Percentiles rank a stretch among this genome's conserved stretches.
Evolutionary conservation across 2,113 vertebrate genomes (phyloP).

Genomic region (Epinephelus cyanopodus): DNA sequence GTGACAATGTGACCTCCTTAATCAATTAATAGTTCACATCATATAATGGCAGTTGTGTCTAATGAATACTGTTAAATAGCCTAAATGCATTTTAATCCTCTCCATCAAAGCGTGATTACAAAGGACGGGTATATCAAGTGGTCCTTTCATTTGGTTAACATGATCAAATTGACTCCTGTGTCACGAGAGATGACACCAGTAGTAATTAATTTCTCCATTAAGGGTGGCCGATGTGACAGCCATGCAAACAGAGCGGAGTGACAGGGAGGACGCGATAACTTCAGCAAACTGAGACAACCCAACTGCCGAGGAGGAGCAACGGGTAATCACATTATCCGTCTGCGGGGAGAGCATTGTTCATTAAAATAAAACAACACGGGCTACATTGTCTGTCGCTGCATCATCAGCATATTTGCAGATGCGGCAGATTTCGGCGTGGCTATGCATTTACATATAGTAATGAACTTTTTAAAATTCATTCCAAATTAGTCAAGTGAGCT

Average conservation of each 20-base stretch:
- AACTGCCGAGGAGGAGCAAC: slow-evolving; percentile 73
- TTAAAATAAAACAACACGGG: slow-evolving; percentile 79
- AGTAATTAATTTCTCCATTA: slow-evolving; percentile 87
- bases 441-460: slow-evolving; percentile 84
- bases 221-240: slow-evolving; percentile 81
- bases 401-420: slow-evolving; percentile 83
- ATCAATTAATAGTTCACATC: slow-evolving; percentile 76
- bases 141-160: slow-evolving; percentile 83
- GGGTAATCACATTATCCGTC: slow-evolving; percentile 85
- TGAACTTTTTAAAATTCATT: slow-evolving; percentile 81
- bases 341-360: slow-evolving; percentile 80
- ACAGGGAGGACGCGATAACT: slow-evolving; percentile 76
- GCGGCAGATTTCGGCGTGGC: slow-evolving; percentile 75
- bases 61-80: slow-evolving; percentile 81
- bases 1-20: slow-evolving; percentile 70
- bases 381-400: slow-evolving; percentile 68
- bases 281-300: slow-evolving; percentile 76
- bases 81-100: slow-evolving; percentile 79
- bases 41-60: slow-evolving; percentile 70
- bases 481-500: slow-evolving; percentile 80
- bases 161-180: slow-evolving; percentile 85
- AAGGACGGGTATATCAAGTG: slow-evolving; percentile 78
- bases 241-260: slow-evolving; percentile 82
- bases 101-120: slow-evolving; percentile 82
- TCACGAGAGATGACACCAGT: slow-evolving; percentile 81